Evolutionary conservation across 1,140 invertebrate species (phyloP), one percentile per base, ranked within the genome.

Genomic region (Caenorhabditis remanei): DNA sequence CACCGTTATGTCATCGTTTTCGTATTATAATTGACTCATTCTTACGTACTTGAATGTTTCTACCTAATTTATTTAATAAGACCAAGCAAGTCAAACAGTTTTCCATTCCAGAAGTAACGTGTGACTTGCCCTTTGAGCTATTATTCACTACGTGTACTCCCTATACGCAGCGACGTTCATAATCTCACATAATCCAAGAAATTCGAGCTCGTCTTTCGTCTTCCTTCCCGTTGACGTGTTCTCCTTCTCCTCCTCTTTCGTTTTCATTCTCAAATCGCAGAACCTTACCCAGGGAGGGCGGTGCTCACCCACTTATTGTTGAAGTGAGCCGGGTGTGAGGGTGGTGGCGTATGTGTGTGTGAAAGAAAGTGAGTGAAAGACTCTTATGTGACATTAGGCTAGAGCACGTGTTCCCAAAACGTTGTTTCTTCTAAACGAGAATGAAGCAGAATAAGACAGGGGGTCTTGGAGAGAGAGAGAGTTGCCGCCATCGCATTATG

Each of bases 121-220:
- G 50, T 16, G 8, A 58, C 46, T 79, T 79, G 41, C 65, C 71
- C 71, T 79, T 79, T 48, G 43, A 41, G 46, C 46, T 79, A 7
- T 50, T 43, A 79, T 14, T 53, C 46, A 46, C 50, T 50, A 50
- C 21, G 24, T 71, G 43, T 50, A 41, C 71, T 46, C 43, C 46
- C 5, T 9, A 8, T 9, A 9, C 53, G 7, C 14, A 11, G 11
- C 13, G 9, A 50, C 46, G 46, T 50, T 79, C 43, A 50, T 79
- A 79, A 79, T 79, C 71, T 79, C 71, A 79, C 71, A 79, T 79
- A 79, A 79, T 79, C 71, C 71, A 53, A 79, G 71, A 79, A 79
- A 79, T 79, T 79, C 46, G 46, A 79, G 21, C 46, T 4, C 46
- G 65, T 46, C 40, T 16, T 43, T 19, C 67, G 21, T 71, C 67